Evolutionary conservation across 2,797 vertebrate genomes (phyloP), one percentile per base, ranked within the genome.

Genomic region (Erethizon dorsatum): DNA sequence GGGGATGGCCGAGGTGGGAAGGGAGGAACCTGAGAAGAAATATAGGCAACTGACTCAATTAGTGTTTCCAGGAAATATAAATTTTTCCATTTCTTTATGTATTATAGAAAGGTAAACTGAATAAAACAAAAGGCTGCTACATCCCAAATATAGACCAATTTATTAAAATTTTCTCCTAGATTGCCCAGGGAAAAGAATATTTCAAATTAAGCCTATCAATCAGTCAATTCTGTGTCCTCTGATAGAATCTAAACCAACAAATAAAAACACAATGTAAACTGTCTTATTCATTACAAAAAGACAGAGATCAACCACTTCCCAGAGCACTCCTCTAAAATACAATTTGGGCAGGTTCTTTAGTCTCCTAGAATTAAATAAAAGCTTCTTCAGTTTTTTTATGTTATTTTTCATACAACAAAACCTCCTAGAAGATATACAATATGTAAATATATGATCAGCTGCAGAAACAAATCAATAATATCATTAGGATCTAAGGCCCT

Each of bases 171-270:
- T 89, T 87, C 8, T 69, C 14, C 75, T 78, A 31, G 3, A 83
- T 20, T 37, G 1, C 83, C 9, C 26, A 56, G 33, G 65, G 18
- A 47, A 73, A 87, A 90, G 0, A 86, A 84, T 83, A 56, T 82
- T 93, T 96, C n/a, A 95, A 90, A 95, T 75, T 85, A 88, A 91
- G 24, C 14, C 75, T 3, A 69, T 52, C 4, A 45, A 69, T 52
- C 4, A 45, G 26, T 73, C 67, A 95, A 95, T 13, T 91, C 15
- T 57, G 1, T 87, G 41, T 57, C 13, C 31, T 91, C n/a, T 84
- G 6, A 67, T 10, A 77, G 77, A 87, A 94, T 13, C 13, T 56
- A 96, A 85, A 50, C 1, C 24, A 86, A 77, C 1, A 69, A 83
- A 54, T 77, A 82, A 88, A 33, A 79, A 54, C 14, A 79, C 28